A percentile compares a stretch with the other conserved stretches of the same genome.
Conservation (phyloP, 1,140 invertebrate species). For the Apolygus lucorum region DNA sequence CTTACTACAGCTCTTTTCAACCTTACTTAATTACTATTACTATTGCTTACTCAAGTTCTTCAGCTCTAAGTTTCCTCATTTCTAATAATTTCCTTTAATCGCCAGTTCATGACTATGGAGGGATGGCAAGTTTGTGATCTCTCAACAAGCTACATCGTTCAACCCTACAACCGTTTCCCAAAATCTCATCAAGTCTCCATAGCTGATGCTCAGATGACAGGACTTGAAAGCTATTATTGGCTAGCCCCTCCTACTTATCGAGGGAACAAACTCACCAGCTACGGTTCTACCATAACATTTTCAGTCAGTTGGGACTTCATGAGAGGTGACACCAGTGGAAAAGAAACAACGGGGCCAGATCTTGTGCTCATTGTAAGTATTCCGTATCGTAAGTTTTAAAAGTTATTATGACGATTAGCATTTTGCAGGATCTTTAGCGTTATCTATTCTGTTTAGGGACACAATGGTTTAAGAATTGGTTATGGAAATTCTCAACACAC, state of each 20-base stretch:
- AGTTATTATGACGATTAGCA: constrained; percentile 2
- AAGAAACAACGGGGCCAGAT: constrained; percentile 72
- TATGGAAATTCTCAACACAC: constrained; percentile 57
- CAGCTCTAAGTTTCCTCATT: neutral
- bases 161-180: constrained; percentile 43
- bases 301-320: constrained; percentile 74
- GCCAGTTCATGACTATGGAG: constrained; percentile 48
- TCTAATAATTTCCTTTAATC: too few relatives aligned
- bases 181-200: constrained; percentile 49
- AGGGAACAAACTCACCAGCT: constrained; percentile 68
- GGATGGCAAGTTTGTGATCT: constrained; percentile 57
- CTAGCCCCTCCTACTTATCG: constrained; percentile 63
- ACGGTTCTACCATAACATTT: constrained; percentile 73
- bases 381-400: neutral
- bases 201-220: constrained; percentile 54
- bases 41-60: too few relatives aligned
- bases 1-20: too few relatives aligned
- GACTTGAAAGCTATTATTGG: constrained; percentile 79
- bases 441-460: constrained; percentile 40
- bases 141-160: constrained; percentile 43
- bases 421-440: neutral
- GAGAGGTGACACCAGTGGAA: constrained; percentile 79
- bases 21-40: too few relatives aligned
- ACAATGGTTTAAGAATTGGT: constrained; percentile 60
- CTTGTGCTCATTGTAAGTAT: constrained; percentile 66